These are phyloP conservation scores for Monopis laevigella DNA, from an alignment of 2,888 invertebrate genomes.

Conservation along the genomic window DNA sequence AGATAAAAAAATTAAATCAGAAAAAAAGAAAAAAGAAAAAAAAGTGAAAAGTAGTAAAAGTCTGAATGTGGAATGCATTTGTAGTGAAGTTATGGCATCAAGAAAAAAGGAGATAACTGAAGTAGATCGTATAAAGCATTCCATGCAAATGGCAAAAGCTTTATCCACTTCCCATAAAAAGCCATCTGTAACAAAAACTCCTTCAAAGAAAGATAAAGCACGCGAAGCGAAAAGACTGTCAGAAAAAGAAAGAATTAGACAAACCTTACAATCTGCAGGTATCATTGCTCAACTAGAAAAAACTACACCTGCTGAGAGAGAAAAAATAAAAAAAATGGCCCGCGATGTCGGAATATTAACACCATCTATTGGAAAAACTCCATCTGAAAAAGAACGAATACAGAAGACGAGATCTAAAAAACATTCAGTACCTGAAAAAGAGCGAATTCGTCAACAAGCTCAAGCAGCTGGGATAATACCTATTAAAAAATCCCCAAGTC, in stretches of 20 bases:
- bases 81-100: not conserved
- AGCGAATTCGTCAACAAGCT: not conserved
- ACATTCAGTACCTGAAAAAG: not conserved
- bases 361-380: slow-evolving; percentile 2
- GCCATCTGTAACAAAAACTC: slow-evolving; percentile 23
- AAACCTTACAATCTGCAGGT: slow-evolving; percentile 24
- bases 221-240: not conserved
- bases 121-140: not conserved
- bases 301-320: slow-evolving; percentile 22
- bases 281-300: slow-evolving; percentile 25
- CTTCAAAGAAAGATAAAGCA: slow-evolving; percentile 8
- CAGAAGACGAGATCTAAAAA: not conserved
- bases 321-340: slow-evolving; percentile 17
- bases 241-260: slow-evolving; percentile 22
- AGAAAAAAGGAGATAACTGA: too few species aligned
- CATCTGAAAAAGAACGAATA: not conserved
- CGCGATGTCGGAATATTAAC: not conserved
- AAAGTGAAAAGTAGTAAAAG: not conserved
- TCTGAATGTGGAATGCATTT: not conserved
- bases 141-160: slow-evolving; percentile 9
- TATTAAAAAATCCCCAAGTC: slow-evolving; percentile 7
- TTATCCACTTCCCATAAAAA: too few species aligned
- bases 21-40: not conserved
- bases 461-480: not conserved
- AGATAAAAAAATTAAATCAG: not conserved